Percentiles rank a stretch among this genome's conserved stretches.
phyloP scores from a whole-genome alignment of 2,888 invertebrate genomes.

The Sipha maydis region DNA sequence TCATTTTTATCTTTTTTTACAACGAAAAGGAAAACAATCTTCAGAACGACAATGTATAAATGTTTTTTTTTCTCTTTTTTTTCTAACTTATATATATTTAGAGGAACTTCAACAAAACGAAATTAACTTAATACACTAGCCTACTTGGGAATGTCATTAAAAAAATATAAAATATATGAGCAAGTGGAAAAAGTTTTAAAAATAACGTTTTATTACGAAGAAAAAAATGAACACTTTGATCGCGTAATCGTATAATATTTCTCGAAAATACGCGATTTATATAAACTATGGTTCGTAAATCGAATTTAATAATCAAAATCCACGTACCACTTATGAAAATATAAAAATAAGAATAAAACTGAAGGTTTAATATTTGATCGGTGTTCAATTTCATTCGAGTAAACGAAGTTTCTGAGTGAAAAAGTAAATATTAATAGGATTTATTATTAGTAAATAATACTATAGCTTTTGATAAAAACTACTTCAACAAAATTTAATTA shows the following conservation, averaged over 20 bases:
- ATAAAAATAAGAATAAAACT: conserved; percentile 8
- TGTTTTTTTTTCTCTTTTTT: background rate
- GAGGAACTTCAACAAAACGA: background rate
- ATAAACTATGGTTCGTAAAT: background rate
- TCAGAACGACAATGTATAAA: background rate
- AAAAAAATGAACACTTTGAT: background rate
- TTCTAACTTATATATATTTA: background rate
- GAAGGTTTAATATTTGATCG: background rate
- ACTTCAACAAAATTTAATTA: background rate
- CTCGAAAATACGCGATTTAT: background rate
- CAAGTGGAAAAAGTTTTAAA: background rate
- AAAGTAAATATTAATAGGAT: conserved; percentile 24
- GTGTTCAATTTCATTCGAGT: background rate
- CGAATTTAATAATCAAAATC: background rate
- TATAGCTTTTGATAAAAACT: background rate
- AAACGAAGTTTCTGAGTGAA: conserved; percentile 2
- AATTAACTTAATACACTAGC: background rate
- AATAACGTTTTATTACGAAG: background rate
- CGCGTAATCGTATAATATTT: background rate
- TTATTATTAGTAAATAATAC: background rate
- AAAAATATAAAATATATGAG: background rate
- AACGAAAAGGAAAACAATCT: background rate
- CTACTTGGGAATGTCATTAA: background rate
- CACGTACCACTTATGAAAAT: background rate
- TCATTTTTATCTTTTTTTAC: background rate